Conservation (phyloP, 2,888 invertebrate genomes). For the Acronicta psi region DNA sequence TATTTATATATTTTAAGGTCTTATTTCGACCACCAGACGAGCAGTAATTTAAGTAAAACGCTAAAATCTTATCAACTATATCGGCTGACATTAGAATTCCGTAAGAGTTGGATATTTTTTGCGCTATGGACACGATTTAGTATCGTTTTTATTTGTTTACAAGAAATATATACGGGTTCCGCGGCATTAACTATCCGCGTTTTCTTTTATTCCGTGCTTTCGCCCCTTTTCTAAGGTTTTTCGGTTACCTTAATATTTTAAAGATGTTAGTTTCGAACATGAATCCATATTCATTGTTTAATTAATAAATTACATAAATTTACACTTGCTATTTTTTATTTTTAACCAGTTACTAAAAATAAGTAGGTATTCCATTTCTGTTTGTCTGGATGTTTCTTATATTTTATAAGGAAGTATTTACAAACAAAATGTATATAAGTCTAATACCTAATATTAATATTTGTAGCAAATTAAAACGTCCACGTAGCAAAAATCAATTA, state of each 20-base stretch:
- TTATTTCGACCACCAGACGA: too few relatives aligned
- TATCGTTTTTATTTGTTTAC: conserved; percentile 70
- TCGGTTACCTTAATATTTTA: conserved; percentile 46
- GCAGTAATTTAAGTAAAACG: conserved; percentile 10
- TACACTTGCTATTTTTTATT: conserved; percentile 12
- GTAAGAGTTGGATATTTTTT: conserved; percentile 63
- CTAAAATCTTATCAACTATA: conserved; percentile 30
- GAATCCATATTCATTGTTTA: conserved; percentile 35
- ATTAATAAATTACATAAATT: conserved; percentile 1
- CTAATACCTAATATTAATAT: too few relatives aligned
- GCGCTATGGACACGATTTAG: conserved; percentile 66
- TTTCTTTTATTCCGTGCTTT: conserved; percentile 45
- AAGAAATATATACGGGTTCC: conserved; percentile 64
- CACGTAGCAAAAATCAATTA: too few relatives aligned
- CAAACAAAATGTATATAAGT: too few relatives aligned
- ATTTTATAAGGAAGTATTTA: too few relatives aligned
- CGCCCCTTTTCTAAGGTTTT: conserved; percentile 27
- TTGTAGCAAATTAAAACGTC: too few relatives aligned
- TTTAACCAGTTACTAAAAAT: background rate
- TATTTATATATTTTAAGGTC: too few relatives aligned
- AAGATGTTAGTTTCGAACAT: conserved; percentile 18
- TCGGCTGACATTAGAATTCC: conserved; percentile 55
- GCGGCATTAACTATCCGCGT: conserved; percentile 57
- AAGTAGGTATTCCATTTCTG: too few relatives aligned
- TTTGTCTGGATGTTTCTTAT: too few relatives aligned